phyloP scores from a whole-genome alignment of 2,797 vertebrate genomes.

The Petrocephalus schoutedeni region DNA sequence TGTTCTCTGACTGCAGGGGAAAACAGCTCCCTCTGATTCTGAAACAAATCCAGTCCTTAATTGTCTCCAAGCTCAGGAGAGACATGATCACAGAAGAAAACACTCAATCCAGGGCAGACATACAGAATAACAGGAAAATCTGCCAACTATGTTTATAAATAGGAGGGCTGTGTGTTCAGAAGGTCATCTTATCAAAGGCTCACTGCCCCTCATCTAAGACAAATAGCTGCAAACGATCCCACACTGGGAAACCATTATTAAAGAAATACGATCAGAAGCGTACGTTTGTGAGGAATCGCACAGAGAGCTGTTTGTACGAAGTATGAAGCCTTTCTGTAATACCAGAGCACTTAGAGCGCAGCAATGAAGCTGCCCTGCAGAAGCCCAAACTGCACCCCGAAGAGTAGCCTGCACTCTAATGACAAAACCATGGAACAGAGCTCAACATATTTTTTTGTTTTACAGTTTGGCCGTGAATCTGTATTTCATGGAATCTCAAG shows the following conservation, averaged over 20 bases:
- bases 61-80: not conserved
- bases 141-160: conserved; percentile 34
- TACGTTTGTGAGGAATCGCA: conserved; percentile 13
- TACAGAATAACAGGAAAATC: conserved; percentile 9
- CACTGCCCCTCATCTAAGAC: conserved; percentile 33
- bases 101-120: not conserved
- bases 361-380: conserved; percentile 6
- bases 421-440: not conserved
- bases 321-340: conserved; percentile 20
- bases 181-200: conserved; percentile 30
- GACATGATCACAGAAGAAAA: conserved; percentile 15
- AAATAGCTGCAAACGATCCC: conserved; percentile 32
- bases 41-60: conserved; percentile 31
- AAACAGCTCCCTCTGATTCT: conserved; percentile 22
- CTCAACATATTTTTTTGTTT: not conserved
- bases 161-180: conserved; percentile 16
- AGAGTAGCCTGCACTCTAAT: conserved; percentile 8
- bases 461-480: not conserved
- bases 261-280: conserved; percentile 24
- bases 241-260: conserved; percentile 20
- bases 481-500: not conserved
- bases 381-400: not conserved
- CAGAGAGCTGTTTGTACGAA: conserved; percentile 4
- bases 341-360: not conserved
- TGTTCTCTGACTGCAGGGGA: not conserved